phyloP scores from a whole-genome alignment of 2,888 invertebrate genomes.

The Torymus auratus region DNA sequence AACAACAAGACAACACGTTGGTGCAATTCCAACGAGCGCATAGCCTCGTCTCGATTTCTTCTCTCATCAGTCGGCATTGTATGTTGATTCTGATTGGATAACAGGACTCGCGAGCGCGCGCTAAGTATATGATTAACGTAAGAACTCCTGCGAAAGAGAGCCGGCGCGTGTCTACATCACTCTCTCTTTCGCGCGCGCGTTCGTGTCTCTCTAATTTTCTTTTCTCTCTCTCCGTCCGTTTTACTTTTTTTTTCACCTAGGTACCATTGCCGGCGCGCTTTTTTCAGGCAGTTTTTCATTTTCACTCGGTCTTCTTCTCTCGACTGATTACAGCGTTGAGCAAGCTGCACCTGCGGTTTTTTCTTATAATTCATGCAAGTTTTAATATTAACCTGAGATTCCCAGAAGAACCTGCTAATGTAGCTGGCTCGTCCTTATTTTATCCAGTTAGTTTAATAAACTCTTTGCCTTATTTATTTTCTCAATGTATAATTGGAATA shows the following conservation, averaged over 20 bases:
- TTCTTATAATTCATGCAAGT: neutral
- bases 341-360: neutral
- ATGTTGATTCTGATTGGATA: constrained; percentile 57
- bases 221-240: neutral
- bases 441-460: too few species aligned
- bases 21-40: too few species aligned
- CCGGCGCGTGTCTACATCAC: too few species aligned
- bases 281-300: neutral
- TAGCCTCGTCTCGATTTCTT: constrained; percentile 32
- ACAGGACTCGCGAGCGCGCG: constrained; percentile 11
- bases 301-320: neutral
- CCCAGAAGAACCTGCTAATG: too few species aligned
- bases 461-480: too few species aligned
- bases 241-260: constrained; percentile 2
- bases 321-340: constrained; percentile 2
- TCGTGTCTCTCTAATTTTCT: neutral
- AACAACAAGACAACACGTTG: too few species aligned
- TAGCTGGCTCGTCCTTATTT: too few species aligned
- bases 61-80: constrained; percentile 50
- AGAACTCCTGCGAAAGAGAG: constrained; percentile 35
- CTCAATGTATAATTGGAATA: too few species aligned
- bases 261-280: too few species aligned
- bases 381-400: neutral
- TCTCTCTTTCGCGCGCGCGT: neutral
- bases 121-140: constrained; percentile 48